Evolutionary conservation across 2,113 vertebrate genomes (phyloP), one percentile per base, ranked within the genome.

Genomic region (Vulpes ferrilata): DNA sequence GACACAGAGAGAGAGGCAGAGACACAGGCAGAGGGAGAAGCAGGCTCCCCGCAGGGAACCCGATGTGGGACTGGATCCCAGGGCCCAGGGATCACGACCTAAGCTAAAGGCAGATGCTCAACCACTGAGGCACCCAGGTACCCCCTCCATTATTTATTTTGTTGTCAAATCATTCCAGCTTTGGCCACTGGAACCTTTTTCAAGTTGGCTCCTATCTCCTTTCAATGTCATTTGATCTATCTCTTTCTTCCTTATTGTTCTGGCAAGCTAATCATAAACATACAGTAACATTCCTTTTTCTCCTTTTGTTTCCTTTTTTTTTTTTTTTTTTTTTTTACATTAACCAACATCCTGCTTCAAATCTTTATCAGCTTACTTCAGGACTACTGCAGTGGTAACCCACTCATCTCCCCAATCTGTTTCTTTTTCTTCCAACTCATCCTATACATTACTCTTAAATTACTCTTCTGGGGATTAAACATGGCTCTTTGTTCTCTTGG

Each of bases 401-500:
- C n/a, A 57, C 48, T 95, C 69, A 65, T 93, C 25, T 88, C 30
- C 22, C 30, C 43, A 73, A 5, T 6, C 43, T 62, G 15, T 80
- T 11, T 93, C 43, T 53, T 85, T 55, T 96, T 91, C 64, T 22
- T 88, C 57, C 71, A 84, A 65, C 84, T 90, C 64, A 86, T 55
- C n/a, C 69, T 93, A 25, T 32, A 11, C 13, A 25, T 78, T 80
- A 79, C 48, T 96, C 38, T 79, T 93, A 76, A 81, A 86, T 93
- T n/a, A 85, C 57, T 69, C 57, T 92, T 92, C 62, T 59, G 60
- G 84, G 88, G 95, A 90, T 74, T 86, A 80, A 95, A 88, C 30
- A 74, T 30, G 55, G 53, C 79, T 92, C 74, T 96, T 96, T 93
- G 38, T 92, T 95, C 73, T 94, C 88, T 96, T 71, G 90, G 81